Conservation (phyloP, 2,113 vertebrate genomes). For the Platysteira castanea region DNA sequence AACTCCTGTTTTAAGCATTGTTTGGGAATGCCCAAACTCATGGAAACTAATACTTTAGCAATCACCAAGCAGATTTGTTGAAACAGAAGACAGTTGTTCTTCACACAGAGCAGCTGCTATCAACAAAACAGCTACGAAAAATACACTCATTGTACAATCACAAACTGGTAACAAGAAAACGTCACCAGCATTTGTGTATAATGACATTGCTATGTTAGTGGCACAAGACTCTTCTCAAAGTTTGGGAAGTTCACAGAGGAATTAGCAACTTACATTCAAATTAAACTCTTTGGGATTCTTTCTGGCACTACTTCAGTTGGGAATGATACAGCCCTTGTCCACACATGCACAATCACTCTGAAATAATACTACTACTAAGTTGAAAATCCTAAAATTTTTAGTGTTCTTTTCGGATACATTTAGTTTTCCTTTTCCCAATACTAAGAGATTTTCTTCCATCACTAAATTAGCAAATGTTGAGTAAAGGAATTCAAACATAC, state of each 20-base stretch:
- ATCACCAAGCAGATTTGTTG: conserved; percentile 26
- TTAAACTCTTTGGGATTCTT: not conserved
- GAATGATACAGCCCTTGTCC: not conserved
- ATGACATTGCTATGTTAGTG: not conserved
- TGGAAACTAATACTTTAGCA: not conserved
- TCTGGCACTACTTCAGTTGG: not conserved
- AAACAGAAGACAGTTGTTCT: conserved; percentile 8
- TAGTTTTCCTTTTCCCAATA: not conserved
- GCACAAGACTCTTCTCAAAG: not conserved
- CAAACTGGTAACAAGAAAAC: not conserved
- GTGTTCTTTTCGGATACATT: not conserved
- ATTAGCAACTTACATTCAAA: not conserved
- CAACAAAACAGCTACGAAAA: not conserved
- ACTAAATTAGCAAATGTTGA: not conserved
- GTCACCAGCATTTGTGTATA: not conserved
- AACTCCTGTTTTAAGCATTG: not conserved
- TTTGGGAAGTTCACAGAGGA: not conserved
- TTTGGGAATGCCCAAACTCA: not conserved
- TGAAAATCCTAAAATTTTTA: not conserved
- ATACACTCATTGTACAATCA: not conserved
- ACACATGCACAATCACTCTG: not conserved
- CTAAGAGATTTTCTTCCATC: not conserved
- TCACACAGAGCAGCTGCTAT: conserved; percentile 5
- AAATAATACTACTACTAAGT: not conserved
- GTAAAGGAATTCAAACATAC: not conserved